These are phyloP conservation scores for Desmodus rotundus DNA, from an alignment of 2,113 vertebrate species.

Conservation along the genomic window DNA sequence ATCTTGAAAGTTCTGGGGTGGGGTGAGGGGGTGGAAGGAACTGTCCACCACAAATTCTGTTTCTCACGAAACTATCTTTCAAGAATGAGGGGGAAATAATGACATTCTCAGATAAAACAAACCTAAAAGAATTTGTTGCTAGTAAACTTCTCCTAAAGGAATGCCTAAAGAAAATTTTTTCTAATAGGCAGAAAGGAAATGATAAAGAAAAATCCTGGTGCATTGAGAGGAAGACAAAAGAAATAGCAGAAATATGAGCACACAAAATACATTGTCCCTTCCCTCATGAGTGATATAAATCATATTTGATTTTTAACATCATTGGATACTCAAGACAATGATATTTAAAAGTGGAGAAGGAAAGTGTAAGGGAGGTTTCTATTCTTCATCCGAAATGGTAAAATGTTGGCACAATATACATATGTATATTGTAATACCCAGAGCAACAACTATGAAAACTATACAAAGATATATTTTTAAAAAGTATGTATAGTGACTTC, in stretches of 20 bases:
- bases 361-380: background rate
- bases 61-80: background rate
- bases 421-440: background rate
- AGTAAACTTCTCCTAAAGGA: background rate
- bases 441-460: background rate
- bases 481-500: background rate
- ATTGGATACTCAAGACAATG: background rate
- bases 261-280: too few relatives aligned
- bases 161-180: background rate
- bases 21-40: too few relatives aligned
- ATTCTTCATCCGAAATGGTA: background rate
- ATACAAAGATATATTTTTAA: background rate
- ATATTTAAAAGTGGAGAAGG: background rate
- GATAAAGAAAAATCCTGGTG: background rate
- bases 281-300: background rate
- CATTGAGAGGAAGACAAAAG: background rate
- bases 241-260: background rate
- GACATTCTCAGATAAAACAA: background rate
- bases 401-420: background rate
- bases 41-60: background rate
- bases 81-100: background rate
- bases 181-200: background rate
- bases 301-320: background rate
- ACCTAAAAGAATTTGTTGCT: background rate
- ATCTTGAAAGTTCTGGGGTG: background rate